phyloP scores from a whole-genome alignment of 2,797 vertebrate species.

The Macropodus opercularis region DNA sequence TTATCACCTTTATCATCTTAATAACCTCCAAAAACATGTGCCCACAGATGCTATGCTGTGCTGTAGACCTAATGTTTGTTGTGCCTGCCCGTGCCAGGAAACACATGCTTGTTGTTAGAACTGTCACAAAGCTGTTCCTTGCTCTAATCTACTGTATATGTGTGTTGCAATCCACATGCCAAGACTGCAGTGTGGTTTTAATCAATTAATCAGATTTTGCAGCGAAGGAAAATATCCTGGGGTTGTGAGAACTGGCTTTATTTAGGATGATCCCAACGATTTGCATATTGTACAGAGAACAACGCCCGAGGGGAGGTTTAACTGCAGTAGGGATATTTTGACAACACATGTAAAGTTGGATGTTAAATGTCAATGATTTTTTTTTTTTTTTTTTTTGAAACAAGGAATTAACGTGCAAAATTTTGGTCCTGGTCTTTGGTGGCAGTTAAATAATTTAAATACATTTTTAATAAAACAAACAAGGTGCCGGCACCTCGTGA shows the following conservation, averaged over 20 bases:
- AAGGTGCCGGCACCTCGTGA: no score
- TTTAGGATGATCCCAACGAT: constrained; percentile 62
- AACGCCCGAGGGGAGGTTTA: constrained; percentile 37
- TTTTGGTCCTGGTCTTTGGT: no score
- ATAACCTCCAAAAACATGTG: constrained; percentile 8
- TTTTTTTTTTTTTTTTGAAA: no score
- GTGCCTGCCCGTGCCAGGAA: constrained; percentile 13
- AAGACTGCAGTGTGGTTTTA: constrained; percentile 57
- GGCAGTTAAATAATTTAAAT: no score
- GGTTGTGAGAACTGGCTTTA: constrained; percentile 62
- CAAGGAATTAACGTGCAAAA: no score
- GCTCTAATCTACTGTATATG: constrained; percentile 25
- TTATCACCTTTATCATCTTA: not conserved
- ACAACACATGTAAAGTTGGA: constrained; percentile 51
- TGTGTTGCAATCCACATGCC: constrained; percentile 54
- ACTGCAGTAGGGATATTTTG: constrained; percentile 43
- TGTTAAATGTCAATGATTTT: constrained; percentile 16
- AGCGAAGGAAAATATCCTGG: constrained; percentile 64
- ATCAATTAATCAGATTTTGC: constrained; percentile 69
- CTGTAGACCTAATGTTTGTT: constrained; percentile 10
- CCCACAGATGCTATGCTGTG: not conserved
- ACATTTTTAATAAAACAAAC: no score
- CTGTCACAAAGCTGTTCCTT: constrained; percentile 36
- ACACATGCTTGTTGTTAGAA: constrained; percentile 45
- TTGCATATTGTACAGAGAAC: constrained; percentile 58